phyloP scores from a whole-genome alignment of 1,140 invertebrate species.

The Procambarus clarkii region DNA sequence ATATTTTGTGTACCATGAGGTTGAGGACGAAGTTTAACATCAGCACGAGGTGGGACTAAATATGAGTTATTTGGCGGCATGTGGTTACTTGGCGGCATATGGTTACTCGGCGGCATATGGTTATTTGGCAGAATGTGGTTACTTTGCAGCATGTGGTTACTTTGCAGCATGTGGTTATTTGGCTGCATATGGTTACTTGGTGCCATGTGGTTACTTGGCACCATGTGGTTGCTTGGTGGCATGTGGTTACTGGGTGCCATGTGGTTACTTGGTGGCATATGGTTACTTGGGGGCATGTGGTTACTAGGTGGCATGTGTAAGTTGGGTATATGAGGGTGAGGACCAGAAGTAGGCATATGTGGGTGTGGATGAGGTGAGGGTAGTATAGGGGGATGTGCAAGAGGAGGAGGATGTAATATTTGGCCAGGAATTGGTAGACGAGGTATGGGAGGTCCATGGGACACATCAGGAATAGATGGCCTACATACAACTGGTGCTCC shows the following conservation, averaged over 20 bases:
- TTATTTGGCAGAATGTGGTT: too few species aligned
- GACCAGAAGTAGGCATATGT: background rate
- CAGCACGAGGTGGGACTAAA: conserved; percentile 4
- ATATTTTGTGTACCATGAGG: background rate
- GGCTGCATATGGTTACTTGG: too few species aligned
- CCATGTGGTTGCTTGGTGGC: too few species aligned
- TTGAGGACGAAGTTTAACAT: background rate
- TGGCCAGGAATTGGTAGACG: background rate
- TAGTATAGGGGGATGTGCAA: background rate
- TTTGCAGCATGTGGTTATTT: too few species aligned
- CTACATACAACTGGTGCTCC: conserved; percentile 8
- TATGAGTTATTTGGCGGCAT: conserved; percentile 20
- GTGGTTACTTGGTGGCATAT: too few species aligned
- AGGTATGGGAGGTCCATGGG: background rate
- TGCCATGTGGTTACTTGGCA: too few species aligned
- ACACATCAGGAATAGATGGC: conserved; percentile 16
- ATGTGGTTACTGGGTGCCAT: too few species aligned
- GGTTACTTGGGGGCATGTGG: background rate
- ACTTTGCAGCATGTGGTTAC: too few species aligned
- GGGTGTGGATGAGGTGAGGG: background rate
- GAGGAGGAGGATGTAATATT: background rate
- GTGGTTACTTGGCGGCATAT: conserved; percentile 7
- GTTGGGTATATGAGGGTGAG: conserved; percentile 1
- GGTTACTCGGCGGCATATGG: conserved; percentile 5
- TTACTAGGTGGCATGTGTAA: conserved; percentile 18